Base-by-base conservation (phyloP, 1,140 invertebrate species). In the Drosophila neocordata region DNA sequence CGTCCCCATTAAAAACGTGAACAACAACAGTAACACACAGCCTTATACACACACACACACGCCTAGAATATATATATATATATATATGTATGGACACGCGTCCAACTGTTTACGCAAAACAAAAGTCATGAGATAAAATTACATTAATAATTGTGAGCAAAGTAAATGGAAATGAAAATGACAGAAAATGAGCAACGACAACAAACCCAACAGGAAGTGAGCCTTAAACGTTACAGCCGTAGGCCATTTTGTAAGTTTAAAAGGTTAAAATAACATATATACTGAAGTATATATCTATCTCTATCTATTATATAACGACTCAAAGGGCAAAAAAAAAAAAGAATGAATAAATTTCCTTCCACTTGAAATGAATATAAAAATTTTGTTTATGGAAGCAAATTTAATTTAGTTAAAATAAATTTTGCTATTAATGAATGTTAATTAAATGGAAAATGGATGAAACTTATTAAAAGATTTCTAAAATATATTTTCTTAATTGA, bases 61-160 rank as follows among this genome's bases (percentile, higher is more conserved):
- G 41, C 41, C 41, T 20, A 31, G 52, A 15, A 15, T 9, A 34
- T 31, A 31, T 20, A 55, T 31, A 55, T 13, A 55, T 55, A 31
- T 31, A 15, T 53, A 4, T 27, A 53, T 13, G 52, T 8, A 34
- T 55, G 72, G 69, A 75, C 69, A 75, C 73, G 69, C 69, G 69
- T 72, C 76, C 57, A 44, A 63, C 69, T 73, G 73, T 79, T 79
- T 73, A 74, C 65, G 77, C 64, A 76, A 81, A 80, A 85, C 81
- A 87, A 85, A 85, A 85, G 81, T 87, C 77, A 85, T 71, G 56
- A 87, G 82, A 87, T 87, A 85, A 85, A 85, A 85, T 85, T 78
- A 81, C 77, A 85, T 87, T 87, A 87, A 85, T 87, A 87, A 87
- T 65, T 74, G 77, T 60, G 65, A 38, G 27, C 27, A 31, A 31